Conservation (phyloP, 2,797 vertebrate genomes). For the Gymnodraco acuticeps region DNA sequence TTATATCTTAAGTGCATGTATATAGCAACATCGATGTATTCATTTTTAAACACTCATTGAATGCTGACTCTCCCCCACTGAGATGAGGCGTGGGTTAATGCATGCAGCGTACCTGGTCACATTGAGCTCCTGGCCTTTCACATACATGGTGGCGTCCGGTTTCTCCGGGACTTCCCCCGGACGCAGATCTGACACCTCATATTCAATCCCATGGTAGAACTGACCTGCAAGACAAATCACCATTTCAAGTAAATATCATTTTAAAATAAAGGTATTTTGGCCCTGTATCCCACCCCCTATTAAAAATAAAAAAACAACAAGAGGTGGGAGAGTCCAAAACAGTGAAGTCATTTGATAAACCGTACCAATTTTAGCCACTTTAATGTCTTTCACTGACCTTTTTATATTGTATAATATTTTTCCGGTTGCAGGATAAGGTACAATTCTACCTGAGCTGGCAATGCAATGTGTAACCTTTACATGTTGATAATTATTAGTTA, state of each 20-base stretch:
- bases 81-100: background rate
- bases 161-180: constrained; percentile 87
- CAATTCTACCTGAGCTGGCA: background rate
- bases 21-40: background rate
- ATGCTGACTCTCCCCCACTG: background rate
- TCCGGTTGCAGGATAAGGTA: background rate
- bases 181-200: constrained; percentile 86
- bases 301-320: no score
- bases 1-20: no score
- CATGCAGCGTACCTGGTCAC: constrained; percentile 89
- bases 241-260: background rate
- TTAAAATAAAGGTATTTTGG: background rate
- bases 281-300: background rate
- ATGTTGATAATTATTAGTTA: background rate
- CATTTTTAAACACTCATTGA: background rate
- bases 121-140: constrained; percentile 88
- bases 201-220: constrained; percentile 90
- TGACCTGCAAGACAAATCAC: constrained; percentile 80
- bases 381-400: background rate
- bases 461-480: background rate
- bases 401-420: background rate
- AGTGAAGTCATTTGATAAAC: background rate
- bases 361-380: no score
- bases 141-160: constrained; percentile 91
- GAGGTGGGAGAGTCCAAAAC: background rate